A percentile compares a stretch with the other conserved stretches of the same genome.
phyloP scores from a whole-genome alignment of 2,888 invertebrate genomes.

The Odontocerum albicorne region DNA sequence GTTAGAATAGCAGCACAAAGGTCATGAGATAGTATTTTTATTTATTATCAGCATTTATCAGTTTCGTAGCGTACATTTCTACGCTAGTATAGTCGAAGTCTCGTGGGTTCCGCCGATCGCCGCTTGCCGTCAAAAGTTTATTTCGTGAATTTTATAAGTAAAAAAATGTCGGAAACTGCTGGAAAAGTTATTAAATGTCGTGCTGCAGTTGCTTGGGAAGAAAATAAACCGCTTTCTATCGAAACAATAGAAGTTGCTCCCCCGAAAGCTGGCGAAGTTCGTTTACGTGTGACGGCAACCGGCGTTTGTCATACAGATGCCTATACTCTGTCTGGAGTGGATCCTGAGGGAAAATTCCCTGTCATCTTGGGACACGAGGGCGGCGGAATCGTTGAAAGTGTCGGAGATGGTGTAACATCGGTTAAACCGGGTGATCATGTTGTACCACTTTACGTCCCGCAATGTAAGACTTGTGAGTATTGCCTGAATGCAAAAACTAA shows the following conservation, averaged over 20 bases:
- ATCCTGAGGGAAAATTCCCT: slow-evolving; percentile 91
- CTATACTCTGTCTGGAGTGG: slow-evolving; percentile 83
- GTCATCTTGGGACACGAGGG: slow-evolving; percentile 96
- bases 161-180: slow-evolving; percentile 41
- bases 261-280: slow-evolving; percentile 91
- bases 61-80: too few relatives aligned
- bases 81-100: too few relatives aligned
- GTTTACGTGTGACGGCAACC: slow-evolving; percentile 76
- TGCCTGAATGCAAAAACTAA: slow-evolving; percentile 96
- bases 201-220: slow-evolving; percentile 97
- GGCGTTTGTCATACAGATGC: slow-evolving; percentile 93
- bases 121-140: too few relatives aligned
- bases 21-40: too few relatives aligned
- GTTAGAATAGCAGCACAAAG: too few relatives aligned
- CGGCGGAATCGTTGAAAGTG: slow-evolving; percentile 93
- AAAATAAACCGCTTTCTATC: slow-evolving; percentile 83
- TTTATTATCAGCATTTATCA: too few relatives aligned
- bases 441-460: slow-evolving; percentile 95
- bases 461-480: slow-evolving; percentile 96
- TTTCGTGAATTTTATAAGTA: too few relatives aligned
- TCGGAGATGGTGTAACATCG: slow-evolving; percentile 88
- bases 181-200: slow-evolving; percentile 82
- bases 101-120: too few relatives aligned
- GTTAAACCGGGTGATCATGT: slow-evolving; percentile 94
- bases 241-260: slow-evolving; percentile 94